Evolutionary conservation across 2,888 invertebrate species (phyloP), one percentile per base, ranked within the genome.

Genomic region (Campaea margaritaria): DNA sequence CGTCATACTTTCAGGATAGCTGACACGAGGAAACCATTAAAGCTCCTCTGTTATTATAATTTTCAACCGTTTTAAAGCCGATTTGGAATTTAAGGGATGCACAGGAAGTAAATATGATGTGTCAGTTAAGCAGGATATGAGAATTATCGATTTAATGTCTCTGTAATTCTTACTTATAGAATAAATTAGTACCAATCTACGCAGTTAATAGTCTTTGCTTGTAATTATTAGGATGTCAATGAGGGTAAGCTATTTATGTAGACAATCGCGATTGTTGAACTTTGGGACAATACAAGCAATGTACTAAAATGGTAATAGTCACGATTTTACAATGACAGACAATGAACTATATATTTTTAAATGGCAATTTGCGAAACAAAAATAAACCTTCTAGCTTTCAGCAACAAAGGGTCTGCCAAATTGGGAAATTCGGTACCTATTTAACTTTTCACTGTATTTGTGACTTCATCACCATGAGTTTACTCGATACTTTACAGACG

Each of bases 1-100:
- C 73, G 72, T 75, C 70, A 75, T 73, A 76, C 73, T 71, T 75
- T 70, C 50, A 59, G 45, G 49, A 41, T 28, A 46, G 27, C 48
- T 48, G 43, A 49, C 81, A 82, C 79, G 81, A 85, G 83, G 85
- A 87, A 88, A 81, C 86, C 85, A 79, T 82, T 80, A 80, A 84
- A 82, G 69, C 73, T 79, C 70, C 70, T 67, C 67, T 67, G 57
- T 64, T 64, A 70, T 75, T 77, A 78, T 78, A 75, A 74, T 78
- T 78, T 73, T 74, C 70, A 69, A 74, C 69, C 59, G 65, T 75
- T 74, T 73, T 71, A 72, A 78, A 79, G 68, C 71, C 72, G 74
- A 78, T 80, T 79, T 75, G 55, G 58, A 65, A 16, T 67, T 52
- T 67, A 44, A 41, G 38, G 34, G 36, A 14, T 15, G 5, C 44